Conservation (phyloP, 2,888 invertebrate species). For the Parelbella ahira region DNA sequence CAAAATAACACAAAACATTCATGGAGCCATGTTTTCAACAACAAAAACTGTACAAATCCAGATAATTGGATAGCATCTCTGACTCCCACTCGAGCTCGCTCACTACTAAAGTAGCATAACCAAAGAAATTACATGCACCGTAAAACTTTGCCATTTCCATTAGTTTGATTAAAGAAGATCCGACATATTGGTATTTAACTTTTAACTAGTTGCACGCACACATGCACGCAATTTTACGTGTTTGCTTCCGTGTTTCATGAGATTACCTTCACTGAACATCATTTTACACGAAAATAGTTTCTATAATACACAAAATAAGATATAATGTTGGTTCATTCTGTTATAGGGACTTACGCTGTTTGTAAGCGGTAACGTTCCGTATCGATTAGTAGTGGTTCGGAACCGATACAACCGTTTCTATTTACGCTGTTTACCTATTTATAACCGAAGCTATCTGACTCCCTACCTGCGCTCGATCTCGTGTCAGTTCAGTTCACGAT, state of each 20-base stretch:
- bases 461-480: slow-evolving; percentile 60
- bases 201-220: slow-evolving; percentile 62
- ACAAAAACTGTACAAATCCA: too few relatives aligned
- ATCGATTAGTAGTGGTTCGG: slow-evolving; percentile 73
- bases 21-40: too few relatives aligned
- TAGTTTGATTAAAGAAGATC: slow-evolving; percentile 70
- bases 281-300: too few relatives aligned
- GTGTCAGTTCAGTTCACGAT: slow-evolving; percentile 37
- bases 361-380: too few relatives aligned
- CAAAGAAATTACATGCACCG: slow-evolving; percentile 47
- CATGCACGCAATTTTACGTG: slow-evolving; percentile 40
- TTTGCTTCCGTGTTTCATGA: slow-evolving; percentile 46
- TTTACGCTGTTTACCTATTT: slow-evolving; percentile 79
- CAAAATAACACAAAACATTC: too few relatives aligned
- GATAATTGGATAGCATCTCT: slow-evolving; percentile 17
- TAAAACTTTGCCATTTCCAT: slow-evolving; percentile 58
- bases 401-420: slow-evolving; percentile 74
- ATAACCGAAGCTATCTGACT: slow-evolving; percentile 66
- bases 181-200: slow-evolving; percentile 70
- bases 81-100: too few relatives aligned
- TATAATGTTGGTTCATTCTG: too few relatives aligned
- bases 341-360: too few relatives aligned
- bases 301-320: too few relatives aligned
- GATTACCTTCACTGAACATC: slow-evolving; percentile 43
- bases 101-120: slow-evolving; percentile 32